phyloP scores from a whole-genome alignment of 2,113 vertebrate species.

The Pseudorectes ferrugineus region DNA sequence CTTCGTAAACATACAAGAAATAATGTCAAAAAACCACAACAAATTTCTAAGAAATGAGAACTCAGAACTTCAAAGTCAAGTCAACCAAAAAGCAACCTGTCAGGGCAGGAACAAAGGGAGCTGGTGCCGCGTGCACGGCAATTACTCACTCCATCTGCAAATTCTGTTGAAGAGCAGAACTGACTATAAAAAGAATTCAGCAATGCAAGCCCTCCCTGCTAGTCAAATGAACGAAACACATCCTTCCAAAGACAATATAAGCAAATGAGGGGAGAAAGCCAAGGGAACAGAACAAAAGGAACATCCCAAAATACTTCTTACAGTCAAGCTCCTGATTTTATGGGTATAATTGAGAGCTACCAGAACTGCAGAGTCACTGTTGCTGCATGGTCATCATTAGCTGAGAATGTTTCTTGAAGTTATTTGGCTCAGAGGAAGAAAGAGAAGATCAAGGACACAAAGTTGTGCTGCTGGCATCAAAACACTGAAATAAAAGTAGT shows the following conservation, averaged over 20 bases:
- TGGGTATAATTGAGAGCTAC: neutral
- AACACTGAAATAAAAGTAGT: neutral
- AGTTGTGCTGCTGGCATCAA: neutral
- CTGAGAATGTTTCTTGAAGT: neutral
- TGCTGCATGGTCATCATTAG: neutral
- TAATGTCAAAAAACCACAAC: neutral
- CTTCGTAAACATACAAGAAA: neutral
- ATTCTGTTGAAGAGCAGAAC: neutral
- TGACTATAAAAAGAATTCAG: neutral
- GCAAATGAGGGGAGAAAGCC: neutral
- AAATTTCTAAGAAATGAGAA: conserved; percentile 18
- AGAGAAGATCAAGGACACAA: neutral
- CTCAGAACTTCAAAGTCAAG: conserved; percentile 25
- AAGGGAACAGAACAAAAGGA: neutral
- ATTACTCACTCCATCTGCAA: neutral
- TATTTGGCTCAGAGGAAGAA: neutral
- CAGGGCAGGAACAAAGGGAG: conserved; percentile 22
- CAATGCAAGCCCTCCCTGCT: neutral
- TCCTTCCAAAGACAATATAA: neutral
- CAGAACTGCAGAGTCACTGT: neutral
- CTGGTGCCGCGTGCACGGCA: neutral
- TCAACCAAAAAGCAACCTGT: neutral
- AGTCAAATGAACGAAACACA: neutral
- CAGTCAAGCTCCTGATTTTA: neutral
- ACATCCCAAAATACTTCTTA: neutral